Conservation (phyloP, 2,888 invertebrate genomes). For the Notodonta ziczac region DNA sequence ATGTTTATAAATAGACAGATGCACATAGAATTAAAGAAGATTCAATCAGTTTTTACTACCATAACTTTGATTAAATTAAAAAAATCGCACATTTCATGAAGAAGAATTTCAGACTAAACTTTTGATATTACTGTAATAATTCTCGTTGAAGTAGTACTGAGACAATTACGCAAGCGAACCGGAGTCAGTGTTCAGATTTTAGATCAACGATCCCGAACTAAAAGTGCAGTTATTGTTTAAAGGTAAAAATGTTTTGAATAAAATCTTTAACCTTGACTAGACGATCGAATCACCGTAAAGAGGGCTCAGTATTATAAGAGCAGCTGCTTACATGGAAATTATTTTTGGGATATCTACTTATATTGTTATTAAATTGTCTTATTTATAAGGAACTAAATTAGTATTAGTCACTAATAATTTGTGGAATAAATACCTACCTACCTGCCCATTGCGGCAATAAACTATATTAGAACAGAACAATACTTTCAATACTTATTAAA, state of each 20-base stretch:
- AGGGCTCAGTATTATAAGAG: no score
- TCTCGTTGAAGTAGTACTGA: conserved; percentile 16
- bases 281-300: conserved; percentile 21
- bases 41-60: no score
- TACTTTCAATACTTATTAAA: neutral
- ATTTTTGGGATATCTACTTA: no score
- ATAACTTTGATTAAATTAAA: neutral
- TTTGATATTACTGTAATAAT: conserved; percentile 19
- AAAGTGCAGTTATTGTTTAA: conserved; percentile 21
- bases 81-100: conserved; percentile 16
- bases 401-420: no score
- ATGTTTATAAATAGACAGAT: no score
- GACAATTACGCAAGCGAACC: conserved; percentile 18
- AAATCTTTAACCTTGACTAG: conserved; percentile 38
- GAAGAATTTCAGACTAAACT: conserved; percentile 24
- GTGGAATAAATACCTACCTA: no score
- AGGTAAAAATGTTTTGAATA: conserved; percentile 3
- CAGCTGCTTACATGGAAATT: no score
- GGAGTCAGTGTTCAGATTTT: conserved; percentile 31
- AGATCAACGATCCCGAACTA: conserved; percentile 37
- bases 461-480: no score
- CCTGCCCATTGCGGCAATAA: no score
- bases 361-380: no score
- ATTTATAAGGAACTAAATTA: no score
- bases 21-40: no score